Evolutionary conservation across 2,888 invertebrate species (phyloP).

Genomic region (Tetragonula carbonaria): DNA sequence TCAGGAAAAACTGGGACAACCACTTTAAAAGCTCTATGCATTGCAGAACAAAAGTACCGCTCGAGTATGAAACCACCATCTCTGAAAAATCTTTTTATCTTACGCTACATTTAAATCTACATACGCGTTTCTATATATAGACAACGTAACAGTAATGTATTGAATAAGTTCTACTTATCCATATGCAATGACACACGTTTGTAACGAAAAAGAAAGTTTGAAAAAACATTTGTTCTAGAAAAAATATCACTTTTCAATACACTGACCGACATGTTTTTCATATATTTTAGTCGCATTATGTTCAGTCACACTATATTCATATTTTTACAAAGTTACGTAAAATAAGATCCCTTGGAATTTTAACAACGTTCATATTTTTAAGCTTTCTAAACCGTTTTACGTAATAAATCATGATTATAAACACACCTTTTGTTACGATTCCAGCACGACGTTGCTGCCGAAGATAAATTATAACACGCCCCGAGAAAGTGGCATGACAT

Average conservation of each 20-base stretch:
- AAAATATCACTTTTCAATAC: background rate
- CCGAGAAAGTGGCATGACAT: slow-evolving; percentile 66
- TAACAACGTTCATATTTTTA: background rate
- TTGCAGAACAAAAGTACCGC: slow-evolving; percentile 47
- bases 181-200: background rate
- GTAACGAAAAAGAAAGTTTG: background rate
- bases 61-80: slow-evolving; percentile 47
- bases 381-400: background rate
- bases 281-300: background rate
- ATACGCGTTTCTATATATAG: slow-evolving; percentile 33
- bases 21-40: slow-evolving; percentile 57
- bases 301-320: background rate
- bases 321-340: background rate
- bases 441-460: slow-evolving; percentile 49
- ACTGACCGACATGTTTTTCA: background rate
- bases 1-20: slow-evolving; percentile 60
- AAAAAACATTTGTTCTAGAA: too few relatives aligned
- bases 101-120: slow-evolving; percentile 32
- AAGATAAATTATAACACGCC: slow-evolving; percentile 58
- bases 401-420: slow-evolving; percentile 29
- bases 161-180: slow-evolving; percentile 54
- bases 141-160: slow-evolving; percentile 55
- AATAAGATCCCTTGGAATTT: background rate
- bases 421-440: slow-evolving; percentile 38
- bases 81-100: slow-evolving; percentile 66